Evolutionary conservation across 2,888 invertebrate species (phyloP).

Genomic region (Abrostola tripartita): DNA sequence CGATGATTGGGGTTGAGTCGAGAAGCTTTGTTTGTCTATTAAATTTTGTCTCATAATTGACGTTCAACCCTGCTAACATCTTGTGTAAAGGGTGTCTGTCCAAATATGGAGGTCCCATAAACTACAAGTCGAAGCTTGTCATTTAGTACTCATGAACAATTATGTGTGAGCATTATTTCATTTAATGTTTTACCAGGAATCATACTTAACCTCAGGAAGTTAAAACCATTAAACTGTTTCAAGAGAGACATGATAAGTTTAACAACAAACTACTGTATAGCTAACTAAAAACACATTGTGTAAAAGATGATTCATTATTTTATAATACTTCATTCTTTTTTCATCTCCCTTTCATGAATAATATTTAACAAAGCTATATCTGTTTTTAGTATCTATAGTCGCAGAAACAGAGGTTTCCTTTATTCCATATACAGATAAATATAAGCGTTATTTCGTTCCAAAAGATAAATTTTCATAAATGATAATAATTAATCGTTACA

Average conservation of each 20-base stretch:
- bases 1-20: slow-evolving; percentile 73
- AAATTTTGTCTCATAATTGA: slow-evolving; percentile 71
- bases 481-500: neutral
- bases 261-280: slow-evolving; percentile 50
- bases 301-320: slow-evolving; percentile 55
- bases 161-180: neutral
- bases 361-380: slow-evolving; percentile 46
- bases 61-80: slow-evolving; percentile 55
- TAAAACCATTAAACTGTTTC: slow-evolving; percentile 40
- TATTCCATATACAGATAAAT: slow-evolving; percentile 49
- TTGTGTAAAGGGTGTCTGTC: slow-evolving; percentile 44
- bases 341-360: slow-evolving; percentile 33
- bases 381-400: slow-evolving; percentile 43
- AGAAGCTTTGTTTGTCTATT: slow-evolving; percentile 70
- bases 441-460: slow-evolving; percentile 43
- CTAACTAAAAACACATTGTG: slow-evolving; percentile 49
- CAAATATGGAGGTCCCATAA: slow-evolving; percentile 26
- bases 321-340: slow-evolving; percentile 48
- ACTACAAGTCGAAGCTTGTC: slow-evolving; percentile 10
- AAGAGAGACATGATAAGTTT: slow-evolving; percentile 37
- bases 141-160: slow-evolving; percentile 11
- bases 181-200: slow-evolving; percentile 25
- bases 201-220: slow-evolving; percentile 20
- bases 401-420: slow-evolving; percentile 53
- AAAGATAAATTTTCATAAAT: slow-evolving; percentile 52